Base-by-base conservation (phyloP, 2,797 vertebrate species). In the Anguilla marmorata region DNA sequence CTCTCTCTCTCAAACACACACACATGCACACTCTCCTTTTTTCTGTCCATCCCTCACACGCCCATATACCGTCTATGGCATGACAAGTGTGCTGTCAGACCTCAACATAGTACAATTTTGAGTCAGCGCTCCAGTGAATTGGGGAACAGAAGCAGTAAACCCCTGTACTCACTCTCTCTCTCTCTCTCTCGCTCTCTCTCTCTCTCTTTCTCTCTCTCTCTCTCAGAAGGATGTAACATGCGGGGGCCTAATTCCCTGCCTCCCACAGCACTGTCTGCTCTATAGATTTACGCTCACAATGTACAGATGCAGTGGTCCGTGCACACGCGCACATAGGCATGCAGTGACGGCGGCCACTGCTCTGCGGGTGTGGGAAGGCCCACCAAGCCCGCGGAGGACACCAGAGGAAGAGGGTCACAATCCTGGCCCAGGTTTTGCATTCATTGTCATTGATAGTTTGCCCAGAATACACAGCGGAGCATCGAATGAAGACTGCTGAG, bases 211-310 rank as follows among this genome's bases (percentile, higher is more conserved):
- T 33, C 24, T 41, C 30, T 19, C 33, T 41, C 79, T 14, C 37
- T 33, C 41, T 45, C 21, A 30, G 11, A 79, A 85, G 21, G 66
- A 50, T n/a, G 60, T 66, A 45, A 24, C 84, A 30, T 82, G 48
- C 60, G 9, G 82, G 56, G 50, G 72, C 45, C 66, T 66, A 16
- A 41, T 41, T 56, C 45, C 48, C 87, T 33, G 7, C 14, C 48
- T 33, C 63, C n/a, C 72, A 37, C 33, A 56, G 48, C 50, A n/a
- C 14, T 16, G 86, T 37, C 86, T 54, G 86, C 37, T 9, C 33
- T 30, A 56, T 88, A 54, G 63, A 74, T 72, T 88, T 50, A 56
- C 82, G 76, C 87, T 63, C 50, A 50, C 83, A 8, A 3, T 56
- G 66, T 50, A 45, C 66, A 74, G 30, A 72, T 56, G 87, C 37